Percentiles rank a stretch among this genome's conserved stretches.
Conservation (phyloP, 2,888 invertebrate genomes). For the Eristalinus aeneus region DNA sequence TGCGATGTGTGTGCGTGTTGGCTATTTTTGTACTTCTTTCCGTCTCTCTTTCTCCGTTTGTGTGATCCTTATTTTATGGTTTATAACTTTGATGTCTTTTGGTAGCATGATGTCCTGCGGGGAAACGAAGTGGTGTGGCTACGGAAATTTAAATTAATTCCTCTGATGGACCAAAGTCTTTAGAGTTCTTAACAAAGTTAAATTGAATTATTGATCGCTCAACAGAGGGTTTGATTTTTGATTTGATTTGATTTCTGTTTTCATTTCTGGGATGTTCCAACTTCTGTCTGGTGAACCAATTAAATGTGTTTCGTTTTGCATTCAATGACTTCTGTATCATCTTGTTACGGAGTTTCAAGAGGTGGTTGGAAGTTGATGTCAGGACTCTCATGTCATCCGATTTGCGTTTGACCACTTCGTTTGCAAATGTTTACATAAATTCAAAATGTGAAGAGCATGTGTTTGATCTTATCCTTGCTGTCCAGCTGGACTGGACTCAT, state of each 20-base stretch:
- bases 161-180: slow-evolving; percentile 39
- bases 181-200: slow-evolving; percentile 36
- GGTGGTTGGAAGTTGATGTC: too few relatives aligned
- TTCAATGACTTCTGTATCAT: too few relatives aligned
- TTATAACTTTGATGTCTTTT: slow-evolving; percentile 50
- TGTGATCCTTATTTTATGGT: slow-evolving; percentile 35
- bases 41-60: too few relatives aligned
- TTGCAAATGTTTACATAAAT: too few relatives aligned
- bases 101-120: neutral
- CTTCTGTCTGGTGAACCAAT: too few relatives aligned
- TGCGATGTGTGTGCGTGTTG: slow-evolving; percentile 39
- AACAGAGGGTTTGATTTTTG: neutral
- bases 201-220: slow-evolving; percentile 47
- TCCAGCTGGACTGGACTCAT: too few relatives aligned
- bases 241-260: neutral
- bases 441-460: too few relatives aligned
- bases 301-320: too few relatives aligned
- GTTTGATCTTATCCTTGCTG: too few relatives aligned
- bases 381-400: too few relatives aligned
- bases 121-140: slow-evolving; percentile 9
- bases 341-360: too few relatives aligned
- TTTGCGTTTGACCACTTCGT: too few relatives aligned
- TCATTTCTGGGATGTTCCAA: neutral
- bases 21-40: neutral
- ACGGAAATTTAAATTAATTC: slow-evolving; percentile 55